Evolutionary conservation across 2,113 vertebrate species (phyloP).

Genomic region (Carassius auratus): DNA sequence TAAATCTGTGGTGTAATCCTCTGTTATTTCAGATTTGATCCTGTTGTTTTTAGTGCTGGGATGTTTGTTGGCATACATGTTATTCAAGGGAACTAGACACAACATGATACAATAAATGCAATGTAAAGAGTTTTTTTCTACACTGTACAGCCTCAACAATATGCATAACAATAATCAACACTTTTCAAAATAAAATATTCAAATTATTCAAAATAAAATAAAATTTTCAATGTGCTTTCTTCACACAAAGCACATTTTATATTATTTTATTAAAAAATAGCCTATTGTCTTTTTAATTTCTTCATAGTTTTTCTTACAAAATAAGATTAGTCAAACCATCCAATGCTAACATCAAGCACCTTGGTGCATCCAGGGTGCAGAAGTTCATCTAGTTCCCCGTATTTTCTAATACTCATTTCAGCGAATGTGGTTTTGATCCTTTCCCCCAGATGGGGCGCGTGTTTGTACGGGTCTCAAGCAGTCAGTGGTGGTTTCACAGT

Average conservation of each 20-base stretch:
- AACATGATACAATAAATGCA: neutral
- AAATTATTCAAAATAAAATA: too few relatives aligned
- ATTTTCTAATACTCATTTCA: neutral
- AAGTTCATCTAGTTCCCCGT: neutral
- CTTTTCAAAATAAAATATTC: too few relatives aligned
- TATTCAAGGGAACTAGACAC: neutral
- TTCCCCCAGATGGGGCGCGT: neutral
- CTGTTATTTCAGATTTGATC: conserved; percentile 36
- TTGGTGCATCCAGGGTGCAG: neutral
- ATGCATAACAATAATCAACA: neutral
- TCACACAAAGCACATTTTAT: neutral
- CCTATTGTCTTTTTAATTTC: neutral
- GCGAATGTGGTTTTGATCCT: neutral
- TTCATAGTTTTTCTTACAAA: neutral
- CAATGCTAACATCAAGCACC: neutral
- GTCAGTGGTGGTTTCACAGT: neutral
- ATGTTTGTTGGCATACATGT: neutral
- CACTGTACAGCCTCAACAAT: too few relatives aligned
- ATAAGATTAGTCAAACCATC: neutral
- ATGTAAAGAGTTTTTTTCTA: neutral
- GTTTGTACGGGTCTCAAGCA: neutral
- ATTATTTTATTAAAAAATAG: too few relatives aligned
- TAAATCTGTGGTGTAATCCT: conserved; percentile 40
- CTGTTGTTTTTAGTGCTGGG: conserved; percentile 30
- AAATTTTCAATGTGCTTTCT: neutral